A percentile compares a stretch with the other conserved stretches of the same genome.
phyloP scores from a whole-genome alignment of 1,140 invertebrate genomes.

The Probaryconus sp. region DNA sequence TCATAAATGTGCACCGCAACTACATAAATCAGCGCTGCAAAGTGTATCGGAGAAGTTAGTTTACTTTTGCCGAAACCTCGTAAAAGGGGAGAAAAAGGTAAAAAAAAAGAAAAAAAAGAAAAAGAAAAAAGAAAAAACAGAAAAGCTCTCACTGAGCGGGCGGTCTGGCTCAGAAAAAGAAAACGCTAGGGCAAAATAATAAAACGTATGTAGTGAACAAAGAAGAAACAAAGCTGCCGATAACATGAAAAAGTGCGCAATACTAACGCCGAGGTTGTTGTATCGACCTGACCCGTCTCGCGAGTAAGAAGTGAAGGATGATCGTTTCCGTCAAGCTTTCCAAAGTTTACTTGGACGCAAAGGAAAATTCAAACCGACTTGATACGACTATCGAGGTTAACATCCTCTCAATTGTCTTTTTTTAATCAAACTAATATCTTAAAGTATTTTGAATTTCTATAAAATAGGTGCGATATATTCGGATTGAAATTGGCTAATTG shows the following conservation, averaged over 20 bases:
- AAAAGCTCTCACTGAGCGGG: too few species aligned
- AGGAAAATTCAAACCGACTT: constrained; percentile 16
- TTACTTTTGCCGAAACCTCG: constrained; percentile 46
- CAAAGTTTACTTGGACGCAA: constrained; percentile 19
- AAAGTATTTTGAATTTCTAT: too few species aligned
- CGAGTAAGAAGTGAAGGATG: constrained; percentile 17
- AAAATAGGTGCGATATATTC: too few species aligned
- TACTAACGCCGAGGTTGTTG: constrained; percentile 23
- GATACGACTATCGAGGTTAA: too few species aligned
- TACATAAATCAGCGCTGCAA: constrained; percentile 57
- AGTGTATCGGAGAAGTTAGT: constrained; percentile 56
- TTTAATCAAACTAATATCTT: too few species aligned
- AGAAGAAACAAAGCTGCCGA: constrained; percentile 53
- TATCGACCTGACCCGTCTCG: constrained; percentile 41
- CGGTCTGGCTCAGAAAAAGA: too few species aligned
- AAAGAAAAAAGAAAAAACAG: constrained; percentile 13
- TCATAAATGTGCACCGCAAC: constrained; percentile 59
- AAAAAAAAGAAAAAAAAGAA: neutral
- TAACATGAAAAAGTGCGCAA: constrained; percentile 52
- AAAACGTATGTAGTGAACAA: constrained; percentile 25
- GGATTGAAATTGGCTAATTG: too few species aligned
- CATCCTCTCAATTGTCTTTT: too few species aligned
- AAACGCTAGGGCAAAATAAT: constrained; percentile 34
- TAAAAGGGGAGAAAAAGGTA: constrained; percentile 10
- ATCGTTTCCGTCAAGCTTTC: constrained; percentile 30